Conservation (phyloP, 1,140 invertebrate genomes). For the Hyles vespertilio region DNA sequence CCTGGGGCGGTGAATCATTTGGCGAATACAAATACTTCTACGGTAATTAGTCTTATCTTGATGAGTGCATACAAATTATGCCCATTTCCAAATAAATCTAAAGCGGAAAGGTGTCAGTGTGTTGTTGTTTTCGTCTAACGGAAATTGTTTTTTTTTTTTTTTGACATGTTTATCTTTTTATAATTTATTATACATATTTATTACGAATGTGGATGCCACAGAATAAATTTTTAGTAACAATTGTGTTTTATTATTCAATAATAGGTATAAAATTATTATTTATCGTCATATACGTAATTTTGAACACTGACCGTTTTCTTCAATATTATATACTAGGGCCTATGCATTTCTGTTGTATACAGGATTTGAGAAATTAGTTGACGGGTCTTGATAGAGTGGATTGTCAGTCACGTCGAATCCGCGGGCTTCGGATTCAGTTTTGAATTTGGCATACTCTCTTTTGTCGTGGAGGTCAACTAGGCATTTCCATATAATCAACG, state of each 20-base stretch:
- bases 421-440: conserved; percentile 24
- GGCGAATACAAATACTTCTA: too few species aligned
- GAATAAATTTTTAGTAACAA: conserved; percentile 23
- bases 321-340: too few species aligned
- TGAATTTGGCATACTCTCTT: conserved; percentile 47
- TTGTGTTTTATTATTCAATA: too few species aligned
- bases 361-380: conserved; percentile 30
- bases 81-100: conserved; percentile 3
- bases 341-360: conserved; percentile 11
- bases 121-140: conserved; percentile 19
- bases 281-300: too few species aligned
- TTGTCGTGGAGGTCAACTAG: conserved; percentile 45
- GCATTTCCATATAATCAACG: conserved; percentile 51
- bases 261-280: too few species aligned
- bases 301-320: too few species aligned
- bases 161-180: conserved; percentile 26
- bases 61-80: background rate
- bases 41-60: too few species aligned
- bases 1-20: too few species aligned
- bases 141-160: conserved; percentile 24
- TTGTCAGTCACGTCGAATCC: conserved; percentile 34
- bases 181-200: conserved; percentile 26
- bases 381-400: conserved; percentile 28
- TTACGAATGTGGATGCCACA: conserved; percentile 8
- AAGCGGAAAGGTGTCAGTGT: conserved; percentile 21